Percentiles rank a stretch among this genome's conserved stretches.
phyloP scores from a whole-genome alignment of 2,797 vertebrate genomes.

The Siniperca scherzeri region DNA sequence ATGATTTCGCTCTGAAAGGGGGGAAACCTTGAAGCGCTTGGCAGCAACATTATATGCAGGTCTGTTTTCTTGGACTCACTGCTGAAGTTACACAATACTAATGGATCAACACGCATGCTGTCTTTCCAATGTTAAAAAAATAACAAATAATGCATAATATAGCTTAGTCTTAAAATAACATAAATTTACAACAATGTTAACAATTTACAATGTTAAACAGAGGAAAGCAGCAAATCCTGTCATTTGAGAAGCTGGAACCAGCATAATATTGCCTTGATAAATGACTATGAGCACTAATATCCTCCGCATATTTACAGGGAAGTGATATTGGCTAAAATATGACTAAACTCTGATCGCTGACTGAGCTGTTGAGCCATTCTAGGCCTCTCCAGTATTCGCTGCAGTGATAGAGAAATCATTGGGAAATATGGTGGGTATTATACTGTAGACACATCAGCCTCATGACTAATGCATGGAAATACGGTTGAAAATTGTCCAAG shows the following conservation, averaged over 20 bases:
- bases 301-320: too few relatives aligned
- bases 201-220: background rate
- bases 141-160: background rate
- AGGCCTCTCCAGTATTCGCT: background rate
- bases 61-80: background rate
- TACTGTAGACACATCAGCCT: background rate
- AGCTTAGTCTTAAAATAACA: too few relatives aligned
- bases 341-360: background rate
- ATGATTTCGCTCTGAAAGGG: background rate
- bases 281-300: background rate
- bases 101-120: background rate
- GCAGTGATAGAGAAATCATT: slow-evolving; percentile 15
- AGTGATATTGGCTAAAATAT: background rate
- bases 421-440: background rate
- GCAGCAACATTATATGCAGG: background rate
- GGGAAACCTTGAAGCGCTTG: background rate
- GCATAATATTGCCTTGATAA: background rate
- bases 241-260: background rate
- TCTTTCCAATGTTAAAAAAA: background rate
- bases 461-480: slow-evolving; percentile 42
- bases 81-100: background rate
- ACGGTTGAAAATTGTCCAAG: background rate
- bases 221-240: background rate
- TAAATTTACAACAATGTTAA: too few relatives aligned
- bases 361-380: background rate